phyloP scores from a whole-genome alignment of 2,797 vertebrate genomes.

The Chrysocyon brachyurus region DNA sequence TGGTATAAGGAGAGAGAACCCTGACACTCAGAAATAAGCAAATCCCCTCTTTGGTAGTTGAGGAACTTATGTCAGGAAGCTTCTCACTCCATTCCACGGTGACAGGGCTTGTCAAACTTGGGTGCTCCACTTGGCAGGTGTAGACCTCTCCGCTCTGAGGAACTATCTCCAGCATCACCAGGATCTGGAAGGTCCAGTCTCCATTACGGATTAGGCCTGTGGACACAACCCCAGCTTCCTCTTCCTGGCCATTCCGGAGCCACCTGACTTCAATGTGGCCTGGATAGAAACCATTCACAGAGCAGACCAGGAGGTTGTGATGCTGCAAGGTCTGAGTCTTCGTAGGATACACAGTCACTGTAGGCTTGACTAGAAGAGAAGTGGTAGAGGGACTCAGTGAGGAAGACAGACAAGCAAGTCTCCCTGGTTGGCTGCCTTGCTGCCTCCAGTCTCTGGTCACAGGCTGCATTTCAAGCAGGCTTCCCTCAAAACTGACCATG shows the following conservation, averaged over 20 bases:
- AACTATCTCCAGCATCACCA: constrained; percentile 74
- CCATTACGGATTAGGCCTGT: constrained; percentile 31
- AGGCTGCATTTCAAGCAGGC: accelerated
- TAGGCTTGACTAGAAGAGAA: neutral
- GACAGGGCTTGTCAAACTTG: neutral
- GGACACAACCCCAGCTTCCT: constrained; percentile 43
- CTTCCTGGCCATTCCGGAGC: constrained; percentile 65
- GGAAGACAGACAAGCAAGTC: accelerated
- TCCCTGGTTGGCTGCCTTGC: neutral
- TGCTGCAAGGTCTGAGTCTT: constrained; percentile 5
- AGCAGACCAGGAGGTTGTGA: constrained; percentile 70
- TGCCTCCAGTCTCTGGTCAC: accelerated
- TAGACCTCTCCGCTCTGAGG: constrained; percentile 67
- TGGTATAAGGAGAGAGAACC: accelerated
- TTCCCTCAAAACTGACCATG: neutral
- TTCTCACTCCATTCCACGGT: constrained; percentile 24
- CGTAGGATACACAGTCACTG: constrained; percentile 20
- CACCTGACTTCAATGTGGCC: constrained; percentile 55
- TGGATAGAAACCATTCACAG: constrained; percentile 71
- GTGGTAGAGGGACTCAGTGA: neutral
- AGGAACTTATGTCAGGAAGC: accelerated
- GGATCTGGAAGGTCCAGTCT: constrained; percentile 72
- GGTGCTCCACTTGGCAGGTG: constrained; percentile 68
- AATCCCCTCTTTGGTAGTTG: accelerated
- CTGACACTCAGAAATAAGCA: neutral